phyloP scores from a whole-genome alignment of 2,888 invertebrate species.

The Lycia hirtaria region DNA sequence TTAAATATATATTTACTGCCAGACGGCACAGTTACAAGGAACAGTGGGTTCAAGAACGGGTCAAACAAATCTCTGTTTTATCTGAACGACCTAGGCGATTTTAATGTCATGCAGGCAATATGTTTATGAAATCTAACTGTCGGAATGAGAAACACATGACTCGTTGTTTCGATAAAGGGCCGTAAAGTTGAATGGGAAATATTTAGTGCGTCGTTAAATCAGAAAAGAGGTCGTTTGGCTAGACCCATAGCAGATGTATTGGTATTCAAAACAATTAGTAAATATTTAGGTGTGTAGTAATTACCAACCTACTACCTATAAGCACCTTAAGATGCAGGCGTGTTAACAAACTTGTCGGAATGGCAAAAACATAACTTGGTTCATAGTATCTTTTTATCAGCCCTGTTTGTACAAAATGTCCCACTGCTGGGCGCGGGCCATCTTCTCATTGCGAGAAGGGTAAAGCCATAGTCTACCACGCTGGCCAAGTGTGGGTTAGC shows the following conservation, averaged over 20 bases:
- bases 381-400: too few species aligned
- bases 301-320: too few species aligned
- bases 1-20: conserved; percentile 25
- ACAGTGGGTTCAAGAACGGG: conserved; percentile 53
- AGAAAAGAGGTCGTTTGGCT: conserved; percentile 7
- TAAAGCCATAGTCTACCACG: too few species aligned
- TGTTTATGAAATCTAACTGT: conserved; percentile 50
- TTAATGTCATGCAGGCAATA: conserved; percentile 64
- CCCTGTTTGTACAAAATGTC: too few species aligned
- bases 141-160: conserved; percentile 43
- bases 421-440: too few species aligned
- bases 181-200: conserved; percentile 9
- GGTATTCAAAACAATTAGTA: not conserved
- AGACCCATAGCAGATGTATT: conserved; percentile 2
- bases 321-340: too few species aligned
- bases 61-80: conserved; percentile 58
- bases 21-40: conserved; percentile 27
- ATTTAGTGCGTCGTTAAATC: conserved; percentile 20
- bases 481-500: too few species aligned
- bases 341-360: too few species aligned
- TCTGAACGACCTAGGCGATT: conserved; percentile 65
- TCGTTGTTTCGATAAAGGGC: conserved; percentile 20
- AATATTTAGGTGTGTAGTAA: too few species aligned
- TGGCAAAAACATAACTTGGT: too few species aligned
- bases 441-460: too few species aligned